Percentiles rank a stretch among this genome's conserved stretches.
Evolutionary conservation across 2,113 vertebrate genomes (phyloP).

Genomic region (Oriolus oriolus): DNA sequence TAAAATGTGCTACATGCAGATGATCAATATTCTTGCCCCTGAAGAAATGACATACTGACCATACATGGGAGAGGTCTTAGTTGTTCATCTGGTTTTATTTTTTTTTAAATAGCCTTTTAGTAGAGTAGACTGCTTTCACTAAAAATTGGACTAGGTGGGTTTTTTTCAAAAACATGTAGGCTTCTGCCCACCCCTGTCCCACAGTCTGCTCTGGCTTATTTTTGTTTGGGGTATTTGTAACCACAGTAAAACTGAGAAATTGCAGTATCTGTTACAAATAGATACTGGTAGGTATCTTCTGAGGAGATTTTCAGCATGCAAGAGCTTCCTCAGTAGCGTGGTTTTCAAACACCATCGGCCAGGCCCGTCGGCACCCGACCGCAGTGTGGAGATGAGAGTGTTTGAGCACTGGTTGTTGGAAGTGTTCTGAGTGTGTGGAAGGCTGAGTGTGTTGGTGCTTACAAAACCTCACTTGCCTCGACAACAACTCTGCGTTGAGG

Average conservation of each 20-base stretch:
- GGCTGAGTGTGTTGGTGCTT: not conserved
- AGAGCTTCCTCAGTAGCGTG: not conserved
- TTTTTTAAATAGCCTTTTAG: not conserved
- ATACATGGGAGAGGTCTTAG: not conserved
- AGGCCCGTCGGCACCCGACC: accelerated
- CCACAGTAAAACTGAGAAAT: not conserved
- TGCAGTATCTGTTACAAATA: not conserved
- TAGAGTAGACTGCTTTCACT: not conserved
- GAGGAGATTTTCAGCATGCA: not conserved
- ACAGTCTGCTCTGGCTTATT: not conserved
- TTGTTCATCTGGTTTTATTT: not conserved
- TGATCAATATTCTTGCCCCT: not conserved
- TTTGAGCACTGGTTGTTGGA: not conserved
- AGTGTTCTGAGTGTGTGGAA: not conserved
- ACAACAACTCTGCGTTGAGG: not conserved
- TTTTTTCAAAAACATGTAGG: not conserved
- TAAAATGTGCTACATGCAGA: not conserved
- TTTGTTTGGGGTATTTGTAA: not conserved
- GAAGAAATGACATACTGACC: not conserved
- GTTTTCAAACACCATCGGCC: not conserved
- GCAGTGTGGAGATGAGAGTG: accelerated
- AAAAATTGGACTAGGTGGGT: not conserved
- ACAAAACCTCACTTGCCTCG: not conserved
- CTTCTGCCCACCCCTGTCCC: not conserved
- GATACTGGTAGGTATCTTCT: not conserved